phyloP scores from a whole-genome alignment of 2,797 vertebrate genomes.

The Tauraco hartlaubi region DNA sequence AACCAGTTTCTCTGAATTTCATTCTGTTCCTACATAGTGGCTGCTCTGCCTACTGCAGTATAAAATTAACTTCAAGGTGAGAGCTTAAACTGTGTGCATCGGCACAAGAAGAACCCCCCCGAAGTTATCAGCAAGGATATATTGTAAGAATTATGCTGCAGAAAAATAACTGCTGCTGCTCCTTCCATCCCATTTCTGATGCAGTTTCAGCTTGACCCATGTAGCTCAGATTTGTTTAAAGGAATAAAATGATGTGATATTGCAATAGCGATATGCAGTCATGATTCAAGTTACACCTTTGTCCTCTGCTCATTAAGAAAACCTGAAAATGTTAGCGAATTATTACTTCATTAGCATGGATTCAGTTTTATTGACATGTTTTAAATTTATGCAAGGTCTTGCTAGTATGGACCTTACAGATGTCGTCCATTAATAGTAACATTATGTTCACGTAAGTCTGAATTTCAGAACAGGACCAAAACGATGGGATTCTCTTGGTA shows the following conservation, averaged over 20 bases:
- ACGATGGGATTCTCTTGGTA: not conserved
- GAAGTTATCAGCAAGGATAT: not conserved
- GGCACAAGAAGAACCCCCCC: not conserved
- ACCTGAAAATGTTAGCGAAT: not conserved
- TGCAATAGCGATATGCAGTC: not conserved
- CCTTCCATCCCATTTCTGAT: not conserved
- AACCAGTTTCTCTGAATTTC: not conserved
- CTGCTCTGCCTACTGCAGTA: constrained; percentile 31
- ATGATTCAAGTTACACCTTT: not conserved
- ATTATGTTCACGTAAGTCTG: not conserved
- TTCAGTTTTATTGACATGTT: constrained; percentile 3
- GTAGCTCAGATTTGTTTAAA: not conserved
- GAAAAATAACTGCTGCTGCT: not conserved
- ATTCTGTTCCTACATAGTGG: constrained; percentile 3
- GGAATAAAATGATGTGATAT: not conserved
- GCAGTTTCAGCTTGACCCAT: not conserved
- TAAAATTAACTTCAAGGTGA: constrained; percentile 66
- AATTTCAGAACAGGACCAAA: not conserved
- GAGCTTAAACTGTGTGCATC: constrained; percentile 24
- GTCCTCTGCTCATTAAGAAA: not conserved
- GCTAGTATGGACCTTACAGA: not conserved
- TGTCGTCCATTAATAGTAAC: not conserved
- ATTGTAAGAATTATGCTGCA: not conserved
- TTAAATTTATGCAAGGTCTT: not conserved
- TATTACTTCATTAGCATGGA: not conserved